A percentile compares a stretch with the other conserved stretches of the same genome.
Evolutionary conservation across 30 jellyfish, hydroid and myxozoan genomes (phyloP).

Genomic region (Turritopsis rubra): DNA sequence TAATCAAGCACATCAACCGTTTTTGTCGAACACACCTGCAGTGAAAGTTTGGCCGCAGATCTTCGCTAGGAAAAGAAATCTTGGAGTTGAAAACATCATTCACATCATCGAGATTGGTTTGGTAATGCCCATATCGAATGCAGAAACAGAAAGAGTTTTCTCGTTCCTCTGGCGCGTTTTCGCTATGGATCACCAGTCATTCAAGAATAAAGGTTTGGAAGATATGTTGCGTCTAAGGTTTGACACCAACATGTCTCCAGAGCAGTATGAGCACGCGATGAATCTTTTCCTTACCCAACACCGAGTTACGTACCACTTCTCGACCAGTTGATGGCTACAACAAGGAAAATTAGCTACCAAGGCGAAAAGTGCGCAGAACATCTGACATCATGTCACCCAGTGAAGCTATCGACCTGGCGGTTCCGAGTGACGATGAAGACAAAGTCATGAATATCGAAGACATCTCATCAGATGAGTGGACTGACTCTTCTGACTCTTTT

Average conservation of each 20-base stretch:
- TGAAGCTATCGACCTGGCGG: neutral
- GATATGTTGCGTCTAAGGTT: neutral
- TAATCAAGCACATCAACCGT: neutral
- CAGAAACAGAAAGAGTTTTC: conserved; percentile 23
- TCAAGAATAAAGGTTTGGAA: neutral
- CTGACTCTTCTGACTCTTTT: neutral
- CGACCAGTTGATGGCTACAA: neutral
- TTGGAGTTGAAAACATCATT: neutral
- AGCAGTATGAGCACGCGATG: neutral
- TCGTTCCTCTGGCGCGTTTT: conserved; percentile 17
- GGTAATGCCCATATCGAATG: conserved; percentile 15
- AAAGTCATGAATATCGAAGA: too few relatives aligned
- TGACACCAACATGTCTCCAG: neutral
- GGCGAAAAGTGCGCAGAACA: neutral
- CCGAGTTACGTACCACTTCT: neutral
- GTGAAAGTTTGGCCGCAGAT: conserved; percentile 18
- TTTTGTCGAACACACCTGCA: neutral
- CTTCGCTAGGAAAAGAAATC: conserved; percentile 2
- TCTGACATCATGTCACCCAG: neutral
- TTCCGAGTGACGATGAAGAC: neutral
- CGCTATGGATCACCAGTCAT: neutral
- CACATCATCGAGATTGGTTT: conserved; percentile 13
- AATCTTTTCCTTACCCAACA: neutral
- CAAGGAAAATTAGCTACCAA: neutral
- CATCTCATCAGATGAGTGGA: neutral